Conservation (phyloP, 2,888 invertebrate genomes). For the Fragum whitleyi region DNA sequence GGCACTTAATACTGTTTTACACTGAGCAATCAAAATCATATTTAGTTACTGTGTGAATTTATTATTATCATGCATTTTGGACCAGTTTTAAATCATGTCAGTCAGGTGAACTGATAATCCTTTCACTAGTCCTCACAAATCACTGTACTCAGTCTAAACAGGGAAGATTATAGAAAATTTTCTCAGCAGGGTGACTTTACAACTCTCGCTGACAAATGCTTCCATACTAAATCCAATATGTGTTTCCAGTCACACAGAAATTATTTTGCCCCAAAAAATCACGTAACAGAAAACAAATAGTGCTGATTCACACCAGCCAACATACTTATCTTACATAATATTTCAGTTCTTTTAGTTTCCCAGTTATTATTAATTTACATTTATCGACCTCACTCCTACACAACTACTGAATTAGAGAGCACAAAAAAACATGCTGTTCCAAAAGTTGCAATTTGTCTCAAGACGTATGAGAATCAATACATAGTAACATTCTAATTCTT, state of each 20-base stretch:
- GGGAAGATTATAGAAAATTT: slow-evolving; percentile 9
- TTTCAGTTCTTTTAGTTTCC: not conserved
- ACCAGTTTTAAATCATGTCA: too few relatives aligned
- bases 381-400: not conserved
- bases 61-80: too few relatives aligned
- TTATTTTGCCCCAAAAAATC: slow-evolving; percentile 8
- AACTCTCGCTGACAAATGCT: slow-evolving; percentile 6
- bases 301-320: slow-evolving; percentile 3
- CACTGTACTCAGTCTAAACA: not conserved
- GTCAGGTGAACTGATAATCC: not conserved
- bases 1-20: too few relatives aligned
- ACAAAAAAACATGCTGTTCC: too few relatives aligned
- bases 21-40: too few relatives aligned
- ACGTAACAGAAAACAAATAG: slow-evolving; percentile 13
- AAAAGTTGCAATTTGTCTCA: too few relatives aligned
- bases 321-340: slow-evolving; percentile 2
- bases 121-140: not conserved
- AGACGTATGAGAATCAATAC: too few relatives aligned
- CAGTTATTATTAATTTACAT: not conserved
- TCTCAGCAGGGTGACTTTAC: not conserved
- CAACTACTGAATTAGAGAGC: too few relatives aligned
- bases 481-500: too few relatives aligned
- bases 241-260: slow-evolving; percentile 9
- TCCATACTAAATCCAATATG: slow-evolving; percentile 25
- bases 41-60: too few relatives aligned